Evolutionary conservation across 2,113 vertebrate genomes (phyloP).

Genomic region (Epinephelus lanceolatus): DNA sequence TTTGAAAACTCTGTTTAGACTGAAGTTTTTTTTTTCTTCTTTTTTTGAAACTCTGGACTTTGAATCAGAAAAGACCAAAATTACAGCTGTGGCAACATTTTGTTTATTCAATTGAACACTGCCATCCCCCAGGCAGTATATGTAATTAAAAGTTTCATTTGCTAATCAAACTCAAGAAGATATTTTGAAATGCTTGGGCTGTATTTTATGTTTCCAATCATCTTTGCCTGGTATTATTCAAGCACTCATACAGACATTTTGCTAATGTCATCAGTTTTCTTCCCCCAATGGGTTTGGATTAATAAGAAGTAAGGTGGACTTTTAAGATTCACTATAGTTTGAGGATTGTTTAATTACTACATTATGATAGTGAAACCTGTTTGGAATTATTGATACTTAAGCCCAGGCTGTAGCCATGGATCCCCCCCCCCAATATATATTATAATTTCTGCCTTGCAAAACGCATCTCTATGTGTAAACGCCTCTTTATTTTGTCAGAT

Average conservation of each 20-base stretch:
- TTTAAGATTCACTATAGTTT: background rate
- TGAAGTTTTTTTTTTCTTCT: no score
- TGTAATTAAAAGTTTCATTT: constrained; percentile 45
- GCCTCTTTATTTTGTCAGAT: constrained; percentile 54
- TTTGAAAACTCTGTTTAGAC: background rate
- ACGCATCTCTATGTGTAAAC: background rate
- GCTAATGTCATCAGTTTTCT: background rate
- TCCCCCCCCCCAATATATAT: no score
- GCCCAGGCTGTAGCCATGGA: no score
- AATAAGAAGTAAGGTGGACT: background rate
- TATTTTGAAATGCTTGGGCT: constrained; percentile 11
- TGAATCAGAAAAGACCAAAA: background rate
- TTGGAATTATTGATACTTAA: background rate
- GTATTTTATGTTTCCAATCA: constrained; percentile 19
- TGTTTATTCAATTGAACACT: background rate
- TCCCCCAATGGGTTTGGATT: constrained; percentile 15
- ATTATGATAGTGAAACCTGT: background rate
- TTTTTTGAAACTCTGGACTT: background rate
- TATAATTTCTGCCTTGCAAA: background rate
- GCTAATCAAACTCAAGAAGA: constrained; percentile 11
- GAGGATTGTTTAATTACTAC: background rate
- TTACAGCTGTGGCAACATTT: background rate
- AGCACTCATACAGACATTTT: constrained; percentile 6
- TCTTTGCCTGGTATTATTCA: background rate
- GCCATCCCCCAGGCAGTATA: background rate